Percentiles rank a stretch among this genome's conserved stretches.
Evolutionary conservation across 2,888 invertebrate genomes (phyloP).

Genomic region (Ctenicera cuprea): DNA sequence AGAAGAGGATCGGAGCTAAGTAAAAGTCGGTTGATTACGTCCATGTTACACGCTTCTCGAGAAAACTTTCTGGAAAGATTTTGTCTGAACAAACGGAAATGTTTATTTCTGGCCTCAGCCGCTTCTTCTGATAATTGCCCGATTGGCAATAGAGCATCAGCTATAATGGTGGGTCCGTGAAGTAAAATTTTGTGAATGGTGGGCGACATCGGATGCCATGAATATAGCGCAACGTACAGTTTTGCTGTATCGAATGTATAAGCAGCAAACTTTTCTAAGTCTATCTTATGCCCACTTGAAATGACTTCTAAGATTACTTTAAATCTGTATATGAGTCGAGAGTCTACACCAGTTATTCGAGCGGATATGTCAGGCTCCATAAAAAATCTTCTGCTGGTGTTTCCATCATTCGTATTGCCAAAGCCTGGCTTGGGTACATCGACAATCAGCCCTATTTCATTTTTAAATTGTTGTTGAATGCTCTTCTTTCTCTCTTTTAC

Average conservation of each 20-base stretch:
- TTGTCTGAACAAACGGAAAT: too few species aligned
- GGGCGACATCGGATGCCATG: conserved; percentile 62
- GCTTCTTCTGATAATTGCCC: conserved; percentile 52
- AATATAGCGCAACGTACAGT: conserved; percentile 59
- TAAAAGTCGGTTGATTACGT: too few species aligned
- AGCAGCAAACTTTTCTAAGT: conserved; percentile 47
- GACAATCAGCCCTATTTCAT: conserved; percentile 52
- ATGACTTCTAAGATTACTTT: conserved; percentile 63
- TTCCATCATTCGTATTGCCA: conserved; percentile 55
- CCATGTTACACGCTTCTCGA: too few species aligned
- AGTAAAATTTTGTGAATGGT: conserved; percentile 61
- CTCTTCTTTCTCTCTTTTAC: conserved; percentile 47
- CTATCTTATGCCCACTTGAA: conserved; percentile 51
- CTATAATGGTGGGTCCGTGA: conserved; percentile 57
- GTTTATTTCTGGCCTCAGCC: conserved; percentile 46
- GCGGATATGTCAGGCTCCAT: conserved; percentile 54
- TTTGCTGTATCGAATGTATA: conserved; percentile 50
- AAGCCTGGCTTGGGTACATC: conserved; percentile 55
- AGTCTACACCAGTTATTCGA: conserved; percentile 63
- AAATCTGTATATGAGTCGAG: conserved; percentile 59
- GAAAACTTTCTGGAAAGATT: too few species aligned
- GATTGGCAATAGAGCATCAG: conserved; percentile 61
- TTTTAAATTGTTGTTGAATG: conserved; percentile 57
- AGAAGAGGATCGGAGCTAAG: too few species aligned
- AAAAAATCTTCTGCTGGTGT: conserved; percentile 56